Percentiles rank a stretch among this genome's conserved stretches.
Evolutionary conservation across 2,113 vertebrate genomes (phyloP).

Genomic region (Poicephalus gulielmi): DNA sequence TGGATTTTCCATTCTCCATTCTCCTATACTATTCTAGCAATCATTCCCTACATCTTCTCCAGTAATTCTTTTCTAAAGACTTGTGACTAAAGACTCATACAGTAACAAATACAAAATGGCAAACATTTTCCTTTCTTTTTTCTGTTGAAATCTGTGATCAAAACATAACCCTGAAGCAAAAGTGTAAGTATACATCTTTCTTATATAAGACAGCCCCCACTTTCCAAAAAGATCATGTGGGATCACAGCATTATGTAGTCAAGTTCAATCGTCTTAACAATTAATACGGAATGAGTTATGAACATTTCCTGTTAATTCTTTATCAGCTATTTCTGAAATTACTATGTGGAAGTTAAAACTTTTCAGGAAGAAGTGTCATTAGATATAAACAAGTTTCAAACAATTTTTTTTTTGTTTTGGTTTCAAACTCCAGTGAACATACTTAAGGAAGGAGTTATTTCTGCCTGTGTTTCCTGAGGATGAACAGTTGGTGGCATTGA

Average conservation of each 20-base stretch:
- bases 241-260: not conserved
- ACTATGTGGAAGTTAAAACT: not conserved
- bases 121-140: not conserved
- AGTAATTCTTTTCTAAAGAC: not conserved
- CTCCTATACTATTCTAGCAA: not conserved
- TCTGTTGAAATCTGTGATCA: not conserved
- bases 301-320: not conserved
- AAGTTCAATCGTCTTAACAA: not conserved
- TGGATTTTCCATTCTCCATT: not conserved
- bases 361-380: not conserved
- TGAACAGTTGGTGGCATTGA: conserved; percentile 22
- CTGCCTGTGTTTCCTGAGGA: not conserved
- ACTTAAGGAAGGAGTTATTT: conserved; percentile 56
- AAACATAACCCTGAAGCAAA: not conserved
- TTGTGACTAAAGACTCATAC: not conserved
- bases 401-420: not conserved
- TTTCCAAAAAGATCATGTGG: not conserved
- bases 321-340: not conserved
- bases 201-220: not conserved
- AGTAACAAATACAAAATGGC: not conserved
- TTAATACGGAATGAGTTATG: not conserved
- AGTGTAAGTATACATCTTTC: not conserved
- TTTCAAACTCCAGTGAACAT: conserved; percentile 28
- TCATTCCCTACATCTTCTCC: not conserved
- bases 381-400: conserved; percentile 14